Base-by-base conservation (phyloP, 2,113 vertebrate species). In the Struthidea cinerea region DNA sequence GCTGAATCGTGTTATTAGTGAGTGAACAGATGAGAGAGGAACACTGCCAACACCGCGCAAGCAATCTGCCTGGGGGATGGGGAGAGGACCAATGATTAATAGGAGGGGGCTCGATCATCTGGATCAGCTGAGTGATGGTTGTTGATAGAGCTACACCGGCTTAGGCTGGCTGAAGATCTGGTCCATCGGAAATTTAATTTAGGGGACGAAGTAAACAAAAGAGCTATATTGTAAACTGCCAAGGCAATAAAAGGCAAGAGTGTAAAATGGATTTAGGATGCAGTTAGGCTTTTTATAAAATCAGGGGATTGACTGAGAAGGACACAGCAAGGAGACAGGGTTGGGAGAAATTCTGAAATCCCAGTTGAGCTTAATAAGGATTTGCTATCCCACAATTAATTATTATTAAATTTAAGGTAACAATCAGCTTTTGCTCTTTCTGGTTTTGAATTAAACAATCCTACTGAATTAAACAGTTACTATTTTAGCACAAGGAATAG, bases 181-280 rank as follows among this genome's bases (percentile, higher is more conserved):
- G 26, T 44, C 87, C 60, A 17, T 0, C 74, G 55, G 73, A 86
- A 90, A 95, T 90, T 83, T 70, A 93, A 92, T 92, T 28, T 84
- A 47, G 21, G 64, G 47, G 64, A 80, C 0, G 2, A 75, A 71
- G 52, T 47, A 82, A 95, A 74, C 86, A 68, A 78, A 90, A 84
- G 56, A 91, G 73, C 33, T 55, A 33, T 70, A 63, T 16, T 44
- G 35, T 30, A 91, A 93, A 91, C 47, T 81, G 84, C 70, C 91
- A 84, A 81, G 49, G 91, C 76, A 81, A 86, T 90, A 91, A 81
- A 90, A 84, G 28, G n/a, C 77, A 64, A 32, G 60, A 92, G 69
- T 78, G 78, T 59, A 87, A 93, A 95, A 78, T 30, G 77, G 81
- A 87, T 91, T 96, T 92, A 92, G 75, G 85, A 90, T 68, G 69